Base-by-base conservation (phyloP, 2,888 invertebrate species). In the Antitype chi region DNA sequence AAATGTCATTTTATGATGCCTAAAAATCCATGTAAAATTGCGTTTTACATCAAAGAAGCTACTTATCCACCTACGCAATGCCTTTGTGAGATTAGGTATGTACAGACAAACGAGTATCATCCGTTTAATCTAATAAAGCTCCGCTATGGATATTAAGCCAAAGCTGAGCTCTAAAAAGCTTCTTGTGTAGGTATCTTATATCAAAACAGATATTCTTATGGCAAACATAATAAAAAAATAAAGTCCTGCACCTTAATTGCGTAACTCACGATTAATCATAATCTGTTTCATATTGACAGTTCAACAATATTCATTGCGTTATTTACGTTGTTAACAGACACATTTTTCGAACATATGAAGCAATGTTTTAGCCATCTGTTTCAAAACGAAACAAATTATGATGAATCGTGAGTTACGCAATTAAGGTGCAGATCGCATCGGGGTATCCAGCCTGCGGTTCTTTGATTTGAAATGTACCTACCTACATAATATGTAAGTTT, bases 71-170 rank as follows among this genome's bases (percentile, higher is more conserved):
- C n/a, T 28, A 52, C 49, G 25, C 55, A 49, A n/a, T 49, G 7
- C 32, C 70, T 79, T 60, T 70, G 60, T 38, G 5, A 70, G 32
- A 68, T 60, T 47, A 77, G 3, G 15, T 47, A 77, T 1, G 15
- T 66, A 32, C 28, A 59, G 28, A 67, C 43, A 53, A 60, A 77
- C 23, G 32, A 32, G n/a, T 59, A 78, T 68, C 6, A 67, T 52
- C n/a, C n/a, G 57, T 76, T 77, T 49, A 76, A 38, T 77, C 1
- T 38, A 57, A 78, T 52, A 52, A 53, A 52, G 28, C 67, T 59
- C 25, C 13, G 59, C 28, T 68, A 32, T 43, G 43, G 25, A 25
- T 76, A 55, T 25, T 43, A 75, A 47, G 32, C 17, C n/a, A 32
- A 25, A 43, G 43, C 59, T 76, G 20, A 78, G 78, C n/a, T 76